A percentile compares a stretch with the other conserved stretches of the same genome.
phyloP scores from a whole-genome alignment of 1,140 invertebrate genomes.

The Drosophila insularis region DNA sequence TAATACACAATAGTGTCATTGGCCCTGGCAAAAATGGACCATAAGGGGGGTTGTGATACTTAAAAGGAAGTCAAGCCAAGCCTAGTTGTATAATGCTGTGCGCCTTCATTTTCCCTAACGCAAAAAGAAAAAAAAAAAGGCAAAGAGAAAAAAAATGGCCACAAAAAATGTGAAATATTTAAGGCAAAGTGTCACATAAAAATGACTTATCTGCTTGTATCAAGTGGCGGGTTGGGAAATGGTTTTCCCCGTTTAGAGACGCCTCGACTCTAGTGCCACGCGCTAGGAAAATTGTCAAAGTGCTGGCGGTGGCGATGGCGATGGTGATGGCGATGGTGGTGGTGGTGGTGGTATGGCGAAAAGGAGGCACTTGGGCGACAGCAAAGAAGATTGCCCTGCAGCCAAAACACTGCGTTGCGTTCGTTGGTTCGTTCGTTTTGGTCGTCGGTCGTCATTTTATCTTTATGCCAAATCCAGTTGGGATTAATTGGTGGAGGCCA shows the following conservation, averaged over 20 bases:
- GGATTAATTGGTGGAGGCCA: constrained; percentile 72
- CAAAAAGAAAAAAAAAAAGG: constrained; percentile 20
- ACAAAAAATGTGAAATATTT: constrained; percentile 80
- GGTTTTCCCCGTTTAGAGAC: constrained; percentile 44
- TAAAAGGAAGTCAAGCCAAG: not conserved
- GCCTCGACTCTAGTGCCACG: constrained; percentile 47
- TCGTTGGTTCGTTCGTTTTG: constrained; percentile 9
- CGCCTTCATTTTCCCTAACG: constrained; percentile 18
- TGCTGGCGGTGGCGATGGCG: constrained; percentile 25
- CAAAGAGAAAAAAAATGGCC: constrained; percentile 38
- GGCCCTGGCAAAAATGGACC: constrained; percentile 40
- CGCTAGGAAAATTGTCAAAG: constrained; percentile 71
- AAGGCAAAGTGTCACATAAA: constrained; percentile 82
- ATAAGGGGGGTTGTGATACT: not conserved
- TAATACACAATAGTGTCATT: constrained; percentile 74
- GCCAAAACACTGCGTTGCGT: constrained; percentile 45
- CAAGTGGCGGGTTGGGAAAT: constrained; percentile 59
- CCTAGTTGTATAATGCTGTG: constrained; percentile 61
- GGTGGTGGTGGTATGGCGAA: not conserved
- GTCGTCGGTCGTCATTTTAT: constrained; percentile 66
- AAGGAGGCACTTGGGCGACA: constrained; percentile 16
- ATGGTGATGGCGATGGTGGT: constrained; percentile 3
- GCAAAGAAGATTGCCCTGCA: constrained; percentile 57
- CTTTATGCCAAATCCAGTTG: constrained; percentile 79
- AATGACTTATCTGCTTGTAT: constrained; percentile 81